Evolutionary conservation across 1,140 invertebrate species (phyloP).

Genomic region (Theocolax elegans): DNA sequence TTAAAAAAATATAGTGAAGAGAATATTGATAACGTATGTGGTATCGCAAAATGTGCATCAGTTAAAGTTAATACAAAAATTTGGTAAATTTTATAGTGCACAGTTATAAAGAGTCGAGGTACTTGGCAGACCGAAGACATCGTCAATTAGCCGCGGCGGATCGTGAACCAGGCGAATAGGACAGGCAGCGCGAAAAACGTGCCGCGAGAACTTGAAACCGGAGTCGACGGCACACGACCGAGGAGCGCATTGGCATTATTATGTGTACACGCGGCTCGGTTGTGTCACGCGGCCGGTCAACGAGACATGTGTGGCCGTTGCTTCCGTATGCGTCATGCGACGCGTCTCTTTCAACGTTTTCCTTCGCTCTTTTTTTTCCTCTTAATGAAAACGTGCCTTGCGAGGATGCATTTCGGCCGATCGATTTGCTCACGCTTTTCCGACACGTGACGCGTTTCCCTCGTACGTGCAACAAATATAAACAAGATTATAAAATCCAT

Average conservation of each 20-base stretch:
- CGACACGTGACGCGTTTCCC: conserved; percentile 1
- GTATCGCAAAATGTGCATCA: too few relatives aligned
- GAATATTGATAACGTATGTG: too few relatives aligned
- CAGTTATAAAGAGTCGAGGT: too few relatives aligned
- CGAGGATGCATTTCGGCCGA: too few relatives aligned
- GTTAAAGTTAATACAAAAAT: too few relatives aligned
- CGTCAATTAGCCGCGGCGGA: too few relatives aligned
- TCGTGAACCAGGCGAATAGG: too few relatives aligned
- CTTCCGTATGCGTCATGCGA: conserved; percentile 37
- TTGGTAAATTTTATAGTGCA: too few relatives aligned
- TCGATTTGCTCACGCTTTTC: background rate
- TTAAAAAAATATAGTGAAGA: too few relatives aligned
- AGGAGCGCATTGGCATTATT: background rate
- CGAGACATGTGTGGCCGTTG: background rate
- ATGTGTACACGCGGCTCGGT: background rate
- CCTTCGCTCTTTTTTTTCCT: background rate
- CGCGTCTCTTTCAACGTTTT: conserved; percentile 5
- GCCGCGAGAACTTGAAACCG: background rate
- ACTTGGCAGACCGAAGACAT: too few relatives aligned
- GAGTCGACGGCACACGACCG: background rate
- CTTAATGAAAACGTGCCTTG: too few relatives aligned
- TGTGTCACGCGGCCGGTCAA: conserved; percentile 36
- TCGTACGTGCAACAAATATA: background rate
- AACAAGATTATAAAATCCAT: conserved; percentile 18
- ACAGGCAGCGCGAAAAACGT: background rate